Base-by-base conservation (phyloP, 2,888 invertebrate genomes). In the Lepidochitona cinerea region DNA sequence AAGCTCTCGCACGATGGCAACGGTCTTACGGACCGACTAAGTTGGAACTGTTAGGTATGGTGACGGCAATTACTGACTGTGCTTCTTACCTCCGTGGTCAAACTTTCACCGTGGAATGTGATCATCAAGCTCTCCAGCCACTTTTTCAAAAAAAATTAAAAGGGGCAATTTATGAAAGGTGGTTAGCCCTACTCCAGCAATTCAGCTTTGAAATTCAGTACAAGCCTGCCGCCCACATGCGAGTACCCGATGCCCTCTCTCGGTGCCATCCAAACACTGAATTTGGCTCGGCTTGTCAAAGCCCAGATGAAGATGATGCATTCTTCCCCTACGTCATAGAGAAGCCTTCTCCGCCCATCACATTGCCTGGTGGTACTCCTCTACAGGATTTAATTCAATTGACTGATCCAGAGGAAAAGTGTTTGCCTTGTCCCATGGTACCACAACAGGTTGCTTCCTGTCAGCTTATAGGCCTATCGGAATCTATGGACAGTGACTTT, bases 281-380 rank as follows among this genome's bases (percentile, higher is more conserved):
- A 23, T 59, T 59, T 59, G 59, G 59, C 23, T 59, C 59, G 14
- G 66, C 66, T 4, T 1, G 4, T n/a, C 37, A 4, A 26, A 66
- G 66, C 26, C 66, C 37, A 2, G 66, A 66, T 66, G 66, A 66
- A 37, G 66, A 66, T 14, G 66, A 66, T 26, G 35, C 66, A n/a
- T 66, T n/a, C 35, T 66, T 66, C 37, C 66, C 66, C 14, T 66
- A 66, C 37, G 66, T 66, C n/a, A 35, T 4, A 66, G 66, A 65
- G 32, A 33, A 37, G 29, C 14, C 35, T 2, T 18, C 37, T 36
- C 36, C 32, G 32, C 29, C 59, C 18, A 66, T 66, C 26, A 26
- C 23, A 18, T 14, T 66, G 66, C n/a, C 66, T 1, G 37, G 23
- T 18, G 66, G 35, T 12, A 12, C 1, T 18, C n/a, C n/a, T 9